Evolutionary conservation across 2,113 vertebrate genomes (phyloP).

Genomic region (Paralichthys olivaceus): DNA sequence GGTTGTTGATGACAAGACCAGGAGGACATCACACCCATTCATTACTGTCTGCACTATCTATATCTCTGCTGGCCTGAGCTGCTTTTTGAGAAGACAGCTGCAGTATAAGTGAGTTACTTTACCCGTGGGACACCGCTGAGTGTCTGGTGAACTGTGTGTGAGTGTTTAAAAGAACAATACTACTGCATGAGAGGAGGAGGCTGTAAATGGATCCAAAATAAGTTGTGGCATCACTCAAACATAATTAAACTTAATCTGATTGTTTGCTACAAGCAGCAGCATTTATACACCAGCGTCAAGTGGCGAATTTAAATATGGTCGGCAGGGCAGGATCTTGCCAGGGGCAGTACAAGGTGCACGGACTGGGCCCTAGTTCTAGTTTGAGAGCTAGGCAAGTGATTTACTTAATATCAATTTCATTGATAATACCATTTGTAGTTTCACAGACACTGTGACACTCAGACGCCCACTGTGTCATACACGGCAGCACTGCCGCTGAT

Average conservation of each 20-base stretch:
- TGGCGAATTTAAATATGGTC: neutral
- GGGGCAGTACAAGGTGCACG: no score
- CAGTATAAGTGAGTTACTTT: neutral
- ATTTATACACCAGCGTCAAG: neutral
- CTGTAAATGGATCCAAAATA: slow-evolving; percentile 39
- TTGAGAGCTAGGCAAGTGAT: no score
- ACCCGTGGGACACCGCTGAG: slow-evolving; percentile 30
- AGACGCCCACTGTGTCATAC: no score
- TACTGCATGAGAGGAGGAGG: slow-evolving; percentile 23
- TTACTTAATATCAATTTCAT: no score
- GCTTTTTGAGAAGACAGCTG: neutral
- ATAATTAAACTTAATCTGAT: slow-evolving; percentile 31
- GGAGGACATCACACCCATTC: slow-evolving; percentile 6
- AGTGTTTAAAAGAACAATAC: slow-evolving; percentile 31
- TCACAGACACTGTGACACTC: neutral
- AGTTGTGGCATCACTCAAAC: slow-evolving; percentile 31
- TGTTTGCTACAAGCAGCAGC: slow-evolving; percentile 3
- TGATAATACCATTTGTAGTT: no score
- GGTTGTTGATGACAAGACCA: slow-evolving; percentile 20
- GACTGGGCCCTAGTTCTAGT: no score
- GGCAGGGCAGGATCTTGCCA: no score
- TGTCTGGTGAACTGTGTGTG: slow-evolving; percentile 24
- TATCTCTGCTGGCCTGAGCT: slow-evolving; percentile 6
- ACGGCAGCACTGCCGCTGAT: no score
- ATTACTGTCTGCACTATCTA: slow-evolving; percentile 29